Evolutionary conservation across 2,888 invertebrate species (phyloP), one percentile per base, ranked within the genome.

Genomic region (Dione juno): DNA sequence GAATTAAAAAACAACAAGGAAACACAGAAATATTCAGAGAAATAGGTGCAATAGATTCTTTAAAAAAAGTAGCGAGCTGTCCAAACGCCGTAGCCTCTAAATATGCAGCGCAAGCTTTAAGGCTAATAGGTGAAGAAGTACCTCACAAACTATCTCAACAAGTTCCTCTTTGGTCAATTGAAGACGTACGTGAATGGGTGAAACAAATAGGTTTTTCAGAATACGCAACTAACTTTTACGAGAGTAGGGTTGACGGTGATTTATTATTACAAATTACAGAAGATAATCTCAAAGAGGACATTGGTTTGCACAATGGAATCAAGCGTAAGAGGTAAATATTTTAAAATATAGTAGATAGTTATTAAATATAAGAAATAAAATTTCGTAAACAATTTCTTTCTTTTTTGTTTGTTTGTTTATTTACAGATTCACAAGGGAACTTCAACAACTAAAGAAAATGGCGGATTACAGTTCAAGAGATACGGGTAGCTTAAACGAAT

Each of bases 141-240:
- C 99, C 99, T 0, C 99, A 99, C 88, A 99, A 99, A 86, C 92
- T 99, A 69, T 98, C 99, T 45, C 99, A 99, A 85, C 99, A 99
- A 88, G 99, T 99, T 52, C 99, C 99, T 0, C 94, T 99, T 9
- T 99, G 99, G 99, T 98, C 98, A 0, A 96, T 96, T 21, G 98
- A 98, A 86, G 99, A 99, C 86, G 99, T 99, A 0, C 95, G 97
- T 78, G 98, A 99, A 90, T 99, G 99, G 99, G 98, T 99, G 0
- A 98, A 98, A 84, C 99, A 99, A 94, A 98, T 99, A 81, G 99
- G 99, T 0, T 99, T 99, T 86, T 94, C 95, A 16, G 96, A 97
- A 82, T 98, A 96, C 80, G 96, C 97, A 3, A 94, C 92, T 2
- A 96, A 96, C 85, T 99, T 99, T 85, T 95, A 96, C 57, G 97